phyloP scores from a whole-genome alignment of 2,113 vertebrate species.

The Cyanocitta stelleri region DNA sequence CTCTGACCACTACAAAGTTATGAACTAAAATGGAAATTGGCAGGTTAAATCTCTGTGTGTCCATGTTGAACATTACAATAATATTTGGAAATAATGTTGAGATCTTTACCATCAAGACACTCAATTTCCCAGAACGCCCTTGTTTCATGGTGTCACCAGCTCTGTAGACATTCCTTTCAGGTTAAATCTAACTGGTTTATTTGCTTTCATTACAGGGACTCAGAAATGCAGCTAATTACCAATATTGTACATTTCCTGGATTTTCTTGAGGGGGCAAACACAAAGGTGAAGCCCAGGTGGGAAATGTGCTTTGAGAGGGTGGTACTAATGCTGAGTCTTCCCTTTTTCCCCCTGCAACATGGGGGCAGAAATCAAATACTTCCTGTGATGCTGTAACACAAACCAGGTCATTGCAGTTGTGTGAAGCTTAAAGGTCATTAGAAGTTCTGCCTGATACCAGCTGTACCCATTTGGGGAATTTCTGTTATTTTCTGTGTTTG shows the following conservation, averaged over 20 bases:
- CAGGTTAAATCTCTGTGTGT: neutral
- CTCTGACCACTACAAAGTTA: neutral
- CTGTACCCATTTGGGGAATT: neutral
- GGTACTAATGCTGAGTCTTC: neutral
- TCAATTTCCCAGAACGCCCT: neutral
- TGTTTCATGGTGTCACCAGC: neutral
- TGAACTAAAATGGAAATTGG: neutral
- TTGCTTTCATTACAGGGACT: neutral
- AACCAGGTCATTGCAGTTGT: neutral
- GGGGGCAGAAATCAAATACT: neutral
- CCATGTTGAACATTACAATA: neutral
- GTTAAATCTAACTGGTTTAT: neutral
- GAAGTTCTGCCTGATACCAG: neutral
- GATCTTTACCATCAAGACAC: neutral
- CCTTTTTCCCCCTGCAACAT: neutral
- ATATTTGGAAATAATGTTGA: neutral
- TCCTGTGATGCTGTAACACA: neutral
- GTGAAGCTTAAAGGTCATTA: neutral
- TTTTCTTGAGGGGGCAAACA: neutral
- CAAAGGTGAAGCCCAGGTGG: neutral
- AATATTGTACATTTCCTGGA: neutral
- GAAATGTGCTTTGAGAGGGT: neutral
- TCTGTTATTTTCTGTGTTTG: neutral
- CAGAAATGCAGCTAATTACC: neutral
- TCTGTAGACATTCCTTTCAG: neutral